These are phyloP conservation scores for Drosophila albomicans DNA, from an alignment of 1,140 invertebrate genomes.

Conservation along the genomic window DNA sequence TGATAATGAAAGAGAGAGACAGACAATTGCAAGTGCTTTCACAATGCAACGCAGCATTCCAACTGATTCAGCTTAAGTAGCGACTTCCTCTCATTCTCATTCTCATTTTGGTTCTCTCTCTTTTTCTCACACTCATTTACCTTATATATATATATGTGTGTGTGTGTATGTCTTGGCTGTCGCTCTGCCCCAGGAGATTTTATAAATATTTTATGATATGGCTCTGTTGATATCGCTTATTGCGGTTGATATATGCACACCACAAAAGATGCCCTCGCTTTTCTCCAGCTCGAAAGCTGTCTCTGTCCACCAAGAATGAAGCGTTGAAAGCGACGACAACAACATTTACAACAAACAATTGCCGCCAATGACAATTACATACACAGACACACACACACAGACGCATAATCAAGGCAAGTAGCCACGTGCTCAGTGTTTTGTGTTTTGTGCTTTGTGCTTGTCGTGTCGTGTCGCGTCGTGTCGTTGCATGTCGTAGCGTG, in stretches of 20 bases:
- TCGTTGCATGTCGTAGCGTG: slow-evolving; percentile 44
- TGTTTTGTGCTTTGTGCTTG: slow-evolving; percentile 8
- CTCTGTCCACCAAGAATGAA: slow-evolving; percentile 34
- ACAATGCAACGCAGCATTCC: slow-evolving; percentile 30
- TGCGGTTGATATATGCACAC: slow-evolving; percentile 73
- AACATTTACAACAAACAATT: slow-evolving; percentile 47
- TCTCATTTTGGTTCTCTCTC: neutral
- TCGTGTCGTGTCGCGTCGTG: slow-evolving; percentile 20
- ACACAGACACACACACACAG: slow-evolving; percentile 4
- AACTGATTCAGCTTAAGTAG: slow-evolving; percentile 12
- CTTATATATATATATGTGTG: neutral
- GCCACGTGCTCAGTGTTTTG: slow-evolving; percentile 23
- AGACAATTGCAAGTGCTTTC: slow-evolving; percentile 46
- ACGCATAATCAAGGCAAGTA: slow-evolving; percentile 12
- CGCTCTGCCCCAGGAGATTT: slow-evolving; percentile 36
- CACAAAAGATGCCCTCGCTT: slow-evolving; percentile 15
- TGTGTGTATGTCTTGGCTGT: slow-evolving; percentile 5
- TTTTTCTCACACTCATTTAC: neutral
- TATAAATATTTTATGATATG: slow-evolving; percentile 72
- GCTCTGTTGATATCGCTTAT: slow-evolving; percentile 63
- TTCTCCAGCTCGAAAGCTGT: neutral
- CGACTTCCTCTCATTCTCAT: neutral
- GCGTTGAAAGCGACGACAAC: slow-evolving; percentile 42
- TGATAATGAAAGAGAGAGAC: neutral
- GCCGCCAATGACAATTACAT: slow-evolving; percentile 31